phyloP scores from a whole-genome alignment of 2,113 vertebrate species.

The Ptychochromis oligacanthus region DNA sequence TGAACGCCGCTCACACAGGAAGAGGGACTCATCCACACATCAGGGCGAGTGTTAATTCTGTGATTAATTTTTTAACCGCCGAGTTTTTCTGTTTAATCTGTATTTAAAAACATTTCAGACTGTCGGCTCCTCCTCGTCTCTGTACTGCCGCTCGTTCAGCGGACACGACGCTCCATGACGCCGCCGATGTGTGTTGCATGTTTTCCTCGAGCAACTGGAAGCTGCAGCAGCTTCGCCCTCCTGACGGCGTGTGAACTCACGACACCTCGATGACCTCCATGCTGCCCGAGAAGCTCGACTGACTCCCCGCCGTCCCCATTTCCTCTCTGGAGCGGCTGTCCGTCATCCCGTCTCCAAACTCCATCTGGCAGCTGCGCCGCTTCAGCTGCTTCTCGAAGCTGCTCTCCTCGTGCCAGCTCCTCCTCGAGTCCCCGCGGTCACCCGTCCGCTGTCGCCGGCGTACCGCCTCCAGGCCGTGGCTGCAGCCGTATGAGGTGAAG shows the following conservation, averaged over 20 bases:
- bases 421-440: conserved; percentile 85
- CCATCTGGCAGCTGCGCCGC: conserved; percentile 95
- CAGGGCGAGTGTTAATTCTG: background rate
- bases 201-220: background rate
- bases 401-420: conserved; percentile 98
- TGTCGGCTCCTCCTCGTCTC: background rate
- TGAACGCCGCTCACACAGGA: background rate
- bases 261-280: conserved; percentile 98
- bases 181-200: background rate
- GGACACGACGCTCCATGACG: background rate
- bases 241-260: conserved; percentile 47
- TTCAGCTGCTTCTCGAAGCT: conserved; percentile 97
- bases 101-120: background rate
- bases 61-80: background rate
- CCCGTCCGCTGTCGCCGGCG: conserved; percentile 82
- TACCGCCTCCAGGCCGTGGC: conserved; percentile 82
- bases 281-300: conserved; percentile 93
- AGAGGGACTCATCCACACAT: background rate
- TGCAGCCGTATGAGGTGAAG: conserved; percentile 81
- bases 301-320: conserved; percentile 85
- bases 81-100: background rate
- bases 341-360: conserved; percentile 87
- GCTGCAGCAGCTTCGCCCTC: too few species aligned
- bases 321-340: conserved; percentile 88
- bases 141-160: too few species aligned